A percentile compares a stretch with the other conserved stretches of the same genome.
These are phyloP conservation scores for Atta colombica DNA, from an alignment of 1,140 invertebrate species.

Conservation along the genomic window DNA sequence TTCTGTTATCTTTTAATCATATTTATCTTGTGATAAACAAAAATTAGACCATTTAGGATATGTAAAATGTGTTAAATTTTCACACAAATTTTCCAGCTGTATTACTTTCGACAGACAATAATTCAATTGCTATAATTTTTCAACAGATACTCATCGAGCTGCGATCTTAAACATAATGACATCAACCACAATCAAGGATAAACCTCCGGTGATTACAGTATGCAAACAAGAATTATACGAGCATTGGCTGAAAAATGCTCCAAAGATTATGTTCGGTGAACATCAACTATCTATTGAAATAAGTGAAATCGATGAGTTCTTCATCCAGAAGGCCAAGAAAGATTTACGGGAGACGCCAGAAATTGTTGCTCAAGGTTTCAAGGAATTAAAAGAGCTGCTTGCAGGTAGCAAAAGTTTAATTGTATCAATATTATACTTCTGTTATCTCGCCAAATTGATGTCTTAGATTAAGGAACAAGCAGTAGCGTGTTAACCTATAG, in stretches of 20 bases:
- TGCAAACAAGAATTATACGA: not conserved
- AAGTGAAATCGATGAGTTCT: conserved; percentile 64
- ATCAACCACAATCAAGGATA: not conserved
- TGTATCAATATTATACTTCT: not conserved
- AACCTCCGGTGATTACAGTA: rapidly evolving
- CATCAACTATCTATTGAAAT: conserved; percentile 74
- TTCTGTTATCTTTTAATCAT: too few relatives aligned
- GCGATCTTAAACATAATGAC: not conserved
- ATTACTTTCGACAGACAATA: not conserved
- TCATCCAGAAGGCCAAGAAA: conserved; percentile 76
- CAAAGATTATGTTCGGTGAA: conserved; percentile 72
- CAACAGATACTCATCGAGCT: not conserved
- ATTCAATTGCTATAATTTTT: not conserved
- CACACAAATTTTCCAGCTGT: too few relatives aligned
- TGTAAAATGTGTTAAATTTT: too few relatives aligned
- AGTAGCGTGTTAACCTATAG: too few relatives aligned
- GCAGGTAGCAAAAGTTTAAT: conserved; percentile 78
- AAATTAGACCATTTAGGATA: too few relatives aligned
- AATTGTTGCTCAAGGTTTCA: conserved; percentile 76
- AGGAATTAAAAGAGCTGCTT: conserved; percentile 80
- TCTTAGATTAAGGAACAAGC: not conserved
- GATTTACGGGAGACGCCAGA: conserved; percentile 86
- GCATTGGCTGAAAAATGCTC: not conserved
- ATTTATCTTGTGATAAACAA: too few relatives aligned
- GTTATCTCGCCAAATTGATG: not conserved